Base-by-base conservation (phyloP, 2,797 vertebrate genomes). In the Lepus oiostolus region DNA sequence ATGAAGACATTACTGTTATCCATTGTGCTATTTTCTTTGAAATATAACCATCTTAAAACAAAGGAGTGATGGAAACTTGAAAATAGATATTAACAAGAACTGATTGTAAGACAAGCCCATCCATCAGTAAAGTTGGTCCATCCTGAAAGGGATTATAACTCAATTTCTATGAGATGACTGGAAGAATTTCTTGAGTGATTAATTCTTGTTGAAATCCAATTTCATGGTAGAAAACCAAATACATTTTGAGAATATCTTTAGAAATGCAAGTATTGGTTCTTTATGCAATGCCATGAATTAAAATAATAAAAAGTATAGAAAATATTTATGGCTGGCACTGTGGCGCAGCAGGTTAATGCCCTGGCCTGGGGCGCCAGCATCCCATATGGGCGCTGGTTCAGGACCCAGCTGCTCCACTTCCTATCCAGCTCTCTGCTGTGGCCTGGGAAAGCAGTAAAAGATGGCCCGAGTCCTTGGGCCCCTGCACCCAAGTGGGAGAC, bases 121-220 rank as follows among this genome's bases (percentile, higher is more conserved):
- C 24, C 14, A 62, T 86, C 21, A 54, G 50, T 60, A 81, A 88
- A 77, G 28, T 13, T 88, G 71, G 90, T 50, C 85, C n/a, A 92
- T 26, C 21, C 5, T 58, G 63, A 83, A 85, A 75, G 12, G 21
- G 38, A 88, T 95, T 93, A 79, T 50, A 91, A 80, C 35, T 91
- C 65, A 68, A 68, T 88, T 80, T 76, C 24, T 76, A 62, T 72
- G 17, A 94, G 85, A 93, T 38, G 3, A 22, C 77, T 94, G 62
- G 32, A 93, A 88, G 81, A 95, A 85, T 89, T 93, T 94, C 9
- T 81, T 95, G 85, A 90, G 87, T 93, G 85, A 92, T 76, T 90
- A 70, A 92, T 88, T 93, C 38, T 86, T 93, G 11, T 84, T 77
- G 93, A 90, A 93, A 92, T 90, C 7, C 28, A 85, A 35, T 10